A percentile compares a stretch with the other conserved stretches of the same genome.
These are phyloP conservation scores for Nematostella vectensis DNA, from an alignment of 92 coral and sea anemone species.

Conservation along the genomic window DNA sequence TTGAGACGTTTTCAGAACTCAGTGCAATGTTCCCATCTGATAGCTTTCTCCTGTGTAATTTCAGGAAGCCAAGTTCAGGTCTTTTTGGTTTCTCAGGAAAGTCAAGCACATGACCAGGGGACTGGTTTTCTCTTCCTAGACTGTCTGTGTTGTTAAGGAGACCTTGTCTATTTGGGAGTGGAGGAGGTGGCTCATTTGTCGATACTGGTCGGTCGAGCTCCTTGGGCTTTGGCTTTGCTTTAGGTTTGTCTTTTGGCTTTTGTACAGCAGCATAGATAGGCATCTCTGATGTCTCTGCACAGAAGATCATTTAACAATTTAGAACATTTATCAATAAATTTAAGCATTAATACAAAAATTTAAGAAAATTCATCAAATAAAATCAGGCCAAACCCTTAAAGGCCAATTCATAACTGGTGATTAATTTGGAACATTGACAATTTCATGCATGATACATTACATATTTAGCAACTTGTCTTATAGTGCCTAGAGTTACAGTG, in stretches of 20 bases:
- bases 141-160: slow-evolving; percentile 49
- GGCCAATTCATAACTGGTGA: too few species aligned
- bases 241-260: slow-evolving; percentile 50
- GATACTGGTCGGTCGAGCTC: slow-evolving; percentile 12
- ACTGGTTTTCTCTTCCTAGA: slow-evolving; percentile 26
- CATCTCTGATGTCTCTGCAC: slow-evolving; percentile 7
- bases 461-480: too few species aligned
- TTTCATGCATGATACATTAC: too few species aligned
- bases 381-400: too few species aligned
- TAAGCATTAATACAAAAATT: too few species aligned
- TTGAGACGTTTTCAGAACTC: slow-evolving; percentile 7
- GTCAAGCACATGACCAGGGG: slow-evolving; percentile 13
- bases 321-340: too few species aligned
- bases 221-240: slow-evolving; percentile 7
- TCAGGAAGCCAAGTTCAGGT: slow-evolving; percentile 53
- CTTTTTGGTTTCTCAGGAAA: slow-evolving; percentile 50
- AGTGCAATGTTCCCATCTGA: slow-evolving; percentile 54
- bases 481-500: too few species aligned
- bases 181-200: slow-evolving; percentile 69
- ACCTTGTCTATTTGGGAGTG: slow-evolving; percentile 73
- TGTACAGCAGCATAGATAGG: slow-evolving; percentile 80
- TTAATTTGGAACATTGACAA: too few species aligned
- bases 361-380: too few species aligned
- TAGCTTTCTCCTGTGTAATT: slow-evolving; percentile 64
- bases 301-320: not conserved